Conservation (phyloP, 2,113 vertebrate genomes). For the Pelusios castaneus region DNA sequence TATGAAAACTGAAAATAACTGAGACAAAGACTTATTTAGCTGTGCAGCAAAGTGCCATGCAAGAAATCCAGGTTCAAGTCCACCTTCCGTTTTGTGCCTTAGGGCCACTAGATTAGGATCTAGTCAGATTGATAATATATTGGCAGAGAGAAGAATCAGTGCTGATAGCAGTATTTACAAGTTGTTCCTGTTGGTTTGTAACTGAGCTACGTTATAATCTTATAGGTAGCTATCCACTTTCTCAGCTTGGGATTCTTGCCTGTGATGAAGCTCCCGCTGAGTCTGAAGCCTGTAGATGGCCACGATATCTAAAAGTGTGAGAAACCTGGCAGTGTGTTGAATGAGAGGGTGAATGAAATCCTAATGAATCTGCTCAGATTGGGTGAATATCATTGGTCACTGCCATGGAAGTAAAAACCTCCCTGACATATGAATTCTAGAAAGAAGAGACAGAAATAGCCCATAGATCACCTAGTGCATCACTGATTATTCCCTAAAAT, state of each 20-base stretch:
- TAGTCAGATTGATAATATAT: not conserved
- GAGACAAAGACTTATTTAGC: not conserved
- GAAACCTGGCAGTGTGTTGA: not conserved
- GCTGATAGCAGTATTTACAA: not conserved
- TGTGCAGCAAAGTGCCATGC: not conserved
- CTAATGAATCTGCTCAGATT: not conserved
- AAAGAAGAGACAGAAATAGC: not conserved
- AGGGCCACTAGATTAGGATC: not conserved
- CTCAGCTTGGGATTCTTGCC: not conserved
- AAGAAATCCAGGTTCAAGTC: not conserved
- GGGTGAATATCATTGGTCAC: not conserved
- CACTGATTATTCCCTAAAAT: not conserved
- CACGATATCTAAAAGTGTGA: not conserved
- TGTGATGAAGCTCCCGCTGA: not conserved
- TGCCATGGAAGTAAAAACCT: not conserved
- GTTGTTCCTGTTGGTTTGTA: not conserved
- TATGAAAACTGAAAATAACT: not conserved
- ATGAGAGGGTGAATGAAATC: not conserved
- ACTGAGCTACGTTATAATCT: not conserved
- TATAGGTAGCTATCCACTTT: not conserved
- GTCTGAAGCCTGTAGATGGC: not conserved
- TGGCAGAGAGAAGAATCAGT: not conserved
- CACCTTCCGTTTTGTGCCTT: not conserved
- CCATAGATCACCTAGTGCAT: rapidly evolving
- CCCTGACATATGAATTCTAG: not conserved